Percentiles rank a stretch among this genome's conserved stretches.
Conservation (phyloP, 2,113 vertebrate species). For the Calypte anna region DNA sequence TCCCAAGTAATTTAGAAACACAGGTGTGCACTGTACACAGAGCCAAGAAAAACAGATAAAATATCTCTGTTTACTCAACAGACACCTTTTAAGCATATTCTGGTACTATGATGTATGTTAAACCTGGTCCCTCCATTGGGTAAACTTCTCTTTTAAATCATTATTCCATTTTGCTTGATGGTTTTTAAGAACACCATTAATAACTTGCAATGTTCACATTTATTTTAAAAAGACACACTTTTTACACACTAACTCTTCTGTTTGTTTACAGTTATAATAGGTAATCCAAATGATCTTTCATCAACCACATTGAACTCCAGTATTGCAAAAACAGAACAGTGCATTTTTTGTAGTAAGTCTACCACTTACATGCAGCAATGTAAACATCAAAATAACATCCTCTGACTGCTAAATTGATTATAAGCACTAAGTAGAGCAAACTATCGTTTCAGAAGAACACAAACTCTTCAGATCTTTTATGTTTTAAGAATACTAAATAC, state of each 20-base stretch:
- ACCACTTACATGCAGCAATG: background rate
- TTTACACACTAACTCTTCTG: background rate
- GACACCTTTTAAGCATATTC: background rate
- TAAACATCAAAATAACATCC: background rate
- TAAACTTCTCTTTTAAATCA: background rate
- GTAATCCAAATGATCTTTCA: background rate
- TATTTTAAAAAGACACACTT: background rate
- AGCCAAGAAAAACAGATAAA: background rate
- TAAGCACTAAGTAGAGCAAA: background rate
- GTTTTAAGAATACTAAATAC: background rate
- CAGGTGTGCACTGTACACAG: background rate
- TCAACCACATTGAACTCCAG: background rate
- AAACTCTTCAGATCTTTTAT: background rate
- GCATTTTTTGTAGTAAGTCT: no score
- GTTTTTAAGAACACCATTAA: background rate
- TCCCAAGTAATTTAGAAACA: background rate
- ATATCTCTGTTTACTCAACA: background rate
- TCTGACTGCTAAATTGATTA: background rate
- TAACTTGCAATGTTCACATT: background rate
- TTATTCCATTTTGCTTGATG: background rate
- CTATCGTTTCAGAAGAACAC: background rate
- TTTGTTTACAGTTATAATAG: background rate
- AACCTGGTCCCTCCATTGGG: background rate
- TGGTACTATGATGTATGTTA: background rate
- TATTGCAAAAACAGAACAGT: background rate